Conservation (phyloP, 1,140 invertebrate genomes). For the Drosophila pseudoobscura region DNA sequence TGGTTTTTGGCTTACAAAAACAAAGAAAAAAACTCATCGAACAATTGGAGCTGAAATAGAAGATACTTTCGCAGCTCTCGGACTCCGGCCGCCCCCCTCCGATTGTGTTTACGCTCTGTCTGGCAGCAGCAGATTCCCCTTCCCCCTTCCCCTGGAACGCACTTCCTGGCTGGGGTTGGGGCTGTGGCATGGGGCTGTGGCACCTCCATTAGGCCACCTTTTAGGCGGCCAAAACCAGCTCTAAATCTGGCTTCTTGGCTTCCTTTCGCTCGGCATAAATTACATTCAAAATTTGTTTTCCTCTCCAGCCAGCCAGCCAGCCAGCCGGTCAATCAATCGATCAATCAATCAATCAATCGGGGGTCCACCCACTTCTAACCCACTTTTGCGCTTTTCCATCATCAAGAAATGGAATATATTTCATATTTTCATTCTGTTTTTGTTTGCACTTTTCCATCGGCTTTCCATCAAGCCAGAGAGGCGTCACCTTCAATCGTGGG, state of each 20-base stretch:
- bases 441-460: conserved; percentile 59
- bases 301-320: conserved; percentile 6
- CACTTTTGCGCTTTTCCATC: conserved; percentile 43
- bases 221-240: conserved; percentile 4
- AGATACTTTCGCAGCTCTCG: background rate
- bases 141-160: conserved; percentile 1
- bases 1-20: conserved; percentile 33
- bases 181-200: too few relatives aligned
- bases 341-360: conserved; percentile 69
- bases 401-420: conserved; percentile 63
- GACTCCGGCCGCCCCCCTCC: background rate
- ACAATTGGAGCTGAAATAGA: conserved; percentile 38
- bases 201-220: background rate
- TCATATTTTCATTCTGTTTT: conserved; percentile 58
- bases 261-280: conserved; percentile 36
- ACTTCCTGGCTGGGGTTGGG: conserved; percentile 32
- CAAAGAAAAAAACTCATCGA: conserved; percentile 31
- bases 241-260: conserved; percentile 1
- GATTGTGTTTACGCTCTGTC: conserved; percentile 17
- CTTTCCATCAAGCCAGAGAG: conserved; percentile 34
- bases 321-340: conserved; percentile 36
- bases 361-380: conserved; percentile 57
- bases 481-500: conserved; percentile 26
- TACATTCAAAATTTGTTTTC: conserved; percentile 11
- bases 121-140: background rate